Base-by-base conservation (phyloP, 2,888 invertebrate genomes). In the Dioctria rufipes region DNA sequence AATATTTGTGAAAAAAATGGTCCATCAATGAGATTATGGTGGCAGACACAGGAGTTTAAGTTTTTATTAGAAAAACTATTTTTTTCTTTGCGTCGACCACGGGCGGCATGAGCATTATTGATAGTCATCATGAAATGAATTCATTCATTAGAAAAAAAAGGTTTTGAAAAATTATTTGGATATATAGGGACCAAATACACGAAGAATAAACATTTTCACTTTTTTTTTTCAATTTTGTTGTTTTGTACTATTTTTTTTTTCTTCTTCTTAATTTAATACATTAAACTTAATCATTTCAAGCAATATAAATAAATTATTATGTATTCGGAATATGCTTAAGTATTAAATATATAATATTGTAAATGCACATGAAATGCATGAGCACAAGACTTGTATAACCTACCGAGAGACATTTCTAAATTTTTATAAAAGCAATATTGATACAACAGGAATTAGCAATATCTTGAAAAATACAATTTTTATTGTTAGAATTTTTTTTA, bases 301-400 rank as follows among this genome's bases (percentile, higher is more conserved):
- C 51, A 65, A n/a, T 9, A 65, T n/a, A 13, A 65, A 40, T 37
- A n/a, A 65, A 65, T 65, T 42, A 42, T 65, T 65, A 42, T 65
- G 11, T n/a, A 42, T 25, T 25, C 25, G 25, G 2, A 25, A 25
- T 25, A 25, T 25, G 25, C 25, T 25, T 25, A 25, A 25, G 25
- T 25, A 25, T 25, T 25, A 25, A 25, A 25, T 25, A 25, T 25
- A 2, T 25, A 42, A 65, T 42, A 40, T 65, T 13, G 40, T 65
- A 3, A 11, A 61, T 65, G 42, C 39, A 40, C 39, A 11, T 40
- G 65, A 40, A 5, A 65, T 11, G 42, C 42, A 40, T 25, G 25
- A 0, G 65, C 65, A 65, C 8, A 65, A 40, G n/a, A 65, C 65
- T 65, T 65, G 65, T 65, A 42, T 65, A 65, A 65, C 65, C 65